A percentile compares a stretch with the other conserved stretches of the same genome.
Evolutionary conservation across 2,113 vertebrate species (phyloP).

Genomic region (Hydropotes inermis): DNA sequence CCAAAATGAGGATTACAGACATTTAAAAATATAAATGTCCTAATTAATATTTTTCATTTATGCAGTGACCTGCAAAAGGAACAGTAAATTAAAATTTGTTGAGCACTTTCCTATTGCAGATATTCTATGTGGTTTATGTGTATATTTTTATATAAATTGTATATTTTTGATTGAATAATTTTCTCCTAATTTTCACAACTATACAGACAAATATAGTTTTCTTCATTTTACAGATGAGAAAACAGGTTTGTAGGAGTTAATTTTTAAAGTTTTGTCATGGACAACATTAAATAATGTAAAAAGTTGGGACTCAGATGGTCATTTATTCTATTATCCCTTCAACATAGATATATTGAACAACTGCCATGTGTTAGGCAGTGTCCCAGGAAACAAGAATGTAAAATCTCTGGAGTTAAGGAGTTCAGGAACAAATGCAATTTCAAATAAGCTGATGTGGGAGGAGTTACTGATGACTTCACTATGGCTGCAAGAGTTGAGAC

Average conservation of each 20-base stretch:
- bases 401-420: not conserved
- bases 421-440: not conserved
- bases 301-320: not conserved
- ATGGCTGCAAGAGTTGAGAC: not conserved
- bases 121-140: not conserved
- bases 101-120: not conserved
- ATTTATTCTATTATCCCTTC: not conserved
- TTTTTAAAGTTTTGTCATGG: not conserved
- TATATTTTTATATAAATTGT: not conserved
- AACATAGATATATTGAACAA: not conserved
- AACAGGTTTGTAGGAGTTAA: not conserved
- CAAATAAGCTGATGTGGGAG: not conserved
- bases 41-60: slow-evolving; percentile 13
- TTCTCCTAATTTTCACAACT: not conserved
- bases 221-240: not conserved
- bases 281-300: not conserved
- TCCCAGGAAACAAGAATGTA: not conserved
- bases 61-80: not conserved
- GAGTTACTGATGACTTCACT: not conserved
- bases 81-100: not conserved
- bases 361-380: not conserved
- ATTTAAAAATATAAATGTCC: not conserved
- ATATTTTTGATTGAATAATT: not conserved
- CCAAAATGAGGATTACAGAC: not conserved
- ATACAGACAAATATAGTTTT: not conserved